phyloP scores from a whole-genome alignment of 2,888 invertebrate genomes.

The Drosophila demipolita region DNA sequence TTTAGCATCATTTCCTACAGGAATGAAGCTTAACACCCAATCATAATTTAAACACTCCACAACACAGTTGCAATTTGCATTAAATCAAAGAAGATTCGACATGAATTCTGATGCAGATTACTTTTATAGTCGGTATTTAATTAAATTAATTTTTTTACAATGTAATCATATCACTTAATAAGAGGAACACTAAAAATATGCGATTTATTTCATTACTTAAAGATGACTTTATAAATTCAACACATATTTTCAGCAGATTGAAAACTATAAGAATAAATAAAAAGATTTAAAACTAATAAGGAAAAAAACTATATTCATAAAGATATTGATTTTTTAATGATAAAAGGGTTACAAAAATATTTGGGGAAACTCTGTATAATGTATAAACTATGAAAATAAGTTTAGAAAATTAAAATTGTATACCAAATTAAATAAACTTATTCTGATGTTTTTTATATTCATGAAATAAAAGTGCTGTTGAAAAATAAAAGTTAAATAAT shows the following conservation, averaged over 20 bases:
- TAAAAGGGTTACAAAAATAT: not conserved
- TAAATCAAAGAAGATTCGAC: not conserved
- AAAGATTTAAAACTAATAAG: not conserved
- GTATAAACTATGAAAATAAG: not conserved
- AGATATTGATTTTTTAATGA: not conserved
- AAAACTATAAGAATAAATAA: not conserved
- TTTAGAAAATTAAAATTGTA: not conserved
- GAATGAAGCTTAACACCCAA: conserved; percentile 3
- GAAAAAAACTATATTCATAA: not conserved
- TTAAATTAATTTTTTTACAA: not conserved
- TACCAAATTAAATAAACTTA: not conserved
- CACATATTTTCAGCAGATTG: not conserved
- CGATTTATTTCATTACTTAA: not conserved
- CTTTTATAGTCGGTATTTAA: not conserved
- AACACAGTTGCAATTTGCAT: not conserved
- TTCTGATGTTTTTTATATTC: not conserved
- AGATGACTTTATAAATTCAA: not conserved
- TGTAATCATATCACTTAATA: not conserved
- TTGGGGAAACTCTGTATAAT: not conserved
- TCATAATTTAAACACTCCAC: conserved; percentile 11
- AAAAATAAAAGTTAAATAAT: no score
- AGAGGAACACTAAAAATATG: not conserved
- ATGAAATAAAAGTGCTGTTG: not conserved
- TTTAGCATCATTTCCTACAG: conserved; percentile 14
- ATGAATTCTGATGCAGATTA: not conserved